Percentiles rank a stretch among this genome's conserved stretches.
phyloP scores from a whole-genome alignment of 2,797 vertebrate genomes.

The Oceanodroma leucorhoa region DNA sequence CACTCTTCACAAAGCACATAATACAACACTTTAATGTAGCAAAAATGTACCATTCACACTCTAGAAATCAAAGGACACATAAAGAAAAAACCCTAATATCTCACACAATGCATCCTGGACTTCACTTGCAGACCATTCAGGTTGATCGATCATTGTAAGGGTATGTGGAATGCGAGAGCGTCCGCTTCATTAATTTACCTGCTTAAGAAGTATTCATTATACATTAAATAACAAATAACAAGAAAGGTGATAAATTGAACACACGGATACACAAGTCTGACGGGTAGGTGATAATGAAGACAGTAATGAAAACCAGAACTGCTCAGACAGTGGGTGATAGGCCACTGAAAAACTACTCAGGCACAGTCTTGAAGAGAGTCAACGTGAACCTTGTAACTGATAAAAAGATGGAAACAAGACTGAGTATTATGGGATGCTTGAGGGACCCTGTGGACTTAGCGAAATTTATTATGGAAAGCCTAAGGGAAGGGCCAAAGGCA shows the following conservation, averaged over 20 bases:
- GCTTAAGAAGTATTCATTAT: not conserved
- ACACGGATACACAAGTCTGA: not conserved
- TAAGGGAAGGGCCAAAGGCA: not conserved
- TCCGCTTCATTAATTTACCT: not conserved
- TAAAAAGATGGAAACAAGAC: not conserved
- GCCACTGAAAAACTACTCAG: not conserved
- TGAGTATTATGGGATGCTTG: not conserved
- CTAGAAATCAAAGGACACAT: not conserved
- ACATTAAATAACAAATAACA: not conserved
- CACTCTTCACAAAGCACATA: not conserved
- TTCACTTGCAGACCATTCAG: not conserved
- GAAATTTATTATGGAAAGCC: not conserved
- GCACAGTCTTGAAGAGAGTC: not conserved
- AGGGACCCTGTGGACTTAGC: not conserved
- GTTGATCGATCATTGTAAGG: not conserved
- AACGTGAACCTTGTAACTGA: not conserved
- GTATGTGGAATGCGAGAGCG: not conserved
- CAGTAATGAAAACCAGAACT: not conserved
- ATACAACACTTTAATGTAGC: not conserved
- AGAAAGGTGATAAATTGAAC: not conserved
- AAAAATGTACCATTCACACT: not conserved
- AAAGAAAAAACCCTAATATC: accelerated
- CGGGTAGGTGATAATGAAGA: accelerated
- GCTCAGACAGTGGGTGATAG: not conserved
- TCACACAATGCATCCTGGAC: not conserved